phyloP scores from a whole-genome alignment of 2,888 invertebrate species.

The Tetheella fluctuosa region DNA sequence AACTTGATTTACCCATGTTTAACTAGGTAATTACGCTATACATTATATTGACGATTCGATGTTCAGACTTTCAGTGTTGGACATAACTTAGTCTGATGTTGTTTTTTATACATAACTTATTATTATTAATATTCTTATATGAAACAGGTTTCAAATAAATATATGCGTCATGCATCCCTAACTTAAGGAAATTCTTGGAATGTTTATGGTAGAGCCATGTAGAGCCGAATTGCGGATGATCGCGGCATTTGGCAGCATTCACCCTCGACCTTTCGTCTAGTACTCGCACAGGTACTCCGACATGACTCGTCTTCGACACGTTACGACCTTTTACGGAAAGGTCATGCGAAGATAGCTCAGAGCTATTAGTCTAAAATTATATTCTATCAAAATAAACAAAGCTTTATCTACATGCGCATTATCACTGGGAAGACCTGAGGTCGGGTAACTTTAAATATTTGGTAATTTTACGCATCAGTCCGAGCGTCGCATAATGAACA shows the following conservation, averaged over 20 bases:
- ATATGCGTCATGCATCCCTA: slow-evolving; percentile 54
- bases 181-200: slow-evolving; percentile 61
- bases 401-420: slow-evolving; percentile 74
- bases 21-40: neutral
- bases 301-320: slow-evolving; percentile 66
- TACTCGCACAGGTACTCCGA: slow-evolving; percentile 37
- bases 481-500: slow-evolving; percentile 58
- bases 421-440: slow-evolving; percentile 75
- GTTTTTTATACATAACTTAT: slow-evolving; percentile 21
- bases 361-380: slow-evolving; percentile 33
- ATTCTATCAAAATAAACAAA: slow-evolving; percentile 58
- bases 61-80: slow-evolving; percentile 4
- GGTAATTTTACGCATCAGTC: slow-evolving; percentile 77
- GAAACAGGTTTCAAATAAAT: slow-evolving; percentile 53
- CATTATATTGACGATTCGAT: neutral
- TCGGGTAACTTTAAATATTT: slow-evolving; percentile 82
- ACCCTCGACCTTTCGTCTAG: slow-evolving; percentile 73
- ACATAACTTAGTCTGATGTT: neutral
- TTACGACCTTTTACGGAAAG: slow-evolving; percentile 54
- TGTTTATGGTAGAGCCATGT: slow-evolving; percentile 70
- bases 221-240: slow-evolving; percentile 41
- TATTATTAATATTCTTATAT: slow-evolving; percentile 22
- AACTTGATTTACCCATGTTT: slow-evolving; percentile 14
- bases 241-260: slow-evolving; percentile 64
- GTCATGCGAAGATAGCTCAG: slow-evolving; percentile 45